Base-by-base conservation (phyloP, 2,797 vertebrate genomes). In the Brachyrhaphis roseni region DNA sequence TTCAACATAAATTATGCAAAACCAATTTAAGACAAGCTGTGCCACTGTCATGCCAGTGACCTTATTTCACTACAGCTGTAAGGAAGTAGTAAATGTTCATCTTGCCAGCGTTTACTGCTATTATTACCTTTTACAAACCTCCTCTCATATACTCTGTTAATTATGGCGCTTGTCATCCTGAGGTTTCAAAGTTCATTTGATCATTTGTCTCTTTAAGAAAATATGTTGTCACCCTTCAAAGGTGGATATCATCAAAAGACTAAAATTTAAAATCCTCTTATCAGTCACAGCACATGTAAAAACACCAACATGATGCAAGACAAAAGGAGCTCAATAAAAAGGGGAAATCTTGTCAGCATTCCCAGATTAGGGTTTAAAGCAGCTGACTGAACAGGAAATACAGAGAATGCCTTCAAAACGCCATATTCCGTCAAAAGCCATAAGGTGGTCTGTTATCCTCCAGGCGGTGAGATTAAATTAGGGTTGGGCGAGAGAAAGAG, bases 331-430 rank as follows among this genome's bases (percentile, higher is more conserved):
- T 46, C 72, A 75, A 87, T 62, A 47, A 47, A 79, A 77, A 57
- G 76, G 23, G 75, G 75, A 26, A 79, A 36, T 79, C 77, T 53
- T 85, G 90, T 88, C 91, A 83, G 81, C 77, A 53, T 84, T 89
- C 88, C 89, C 88, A 92, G 86, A 79, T 55, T 59, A n/a, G 78
- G 76, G 41, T 86, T 90, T 82, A 86, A 79, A 85, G 74, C 36
- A 3, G 23, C 49, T 13, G 53, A 72, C 68, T 59, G 45, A 31
- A 57, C 73, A 12, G 51, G 28, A 49, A 79, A 78, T 36, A 72
- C 28, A 80, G 55, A 84, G 47, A 79, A 78, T 77, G 80, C 57
- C 76, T 85, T 85, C 41, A 77, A 85, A 89, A 81, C 81, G 87
- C 86, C 88, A 83, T 78, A 75, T 75, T 84, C 6, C 20, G 78